Evolutionary conservation across 2,113 vertebrate species (phyloP).

Genomic region (Engraulis encrasicolus): DNA sequence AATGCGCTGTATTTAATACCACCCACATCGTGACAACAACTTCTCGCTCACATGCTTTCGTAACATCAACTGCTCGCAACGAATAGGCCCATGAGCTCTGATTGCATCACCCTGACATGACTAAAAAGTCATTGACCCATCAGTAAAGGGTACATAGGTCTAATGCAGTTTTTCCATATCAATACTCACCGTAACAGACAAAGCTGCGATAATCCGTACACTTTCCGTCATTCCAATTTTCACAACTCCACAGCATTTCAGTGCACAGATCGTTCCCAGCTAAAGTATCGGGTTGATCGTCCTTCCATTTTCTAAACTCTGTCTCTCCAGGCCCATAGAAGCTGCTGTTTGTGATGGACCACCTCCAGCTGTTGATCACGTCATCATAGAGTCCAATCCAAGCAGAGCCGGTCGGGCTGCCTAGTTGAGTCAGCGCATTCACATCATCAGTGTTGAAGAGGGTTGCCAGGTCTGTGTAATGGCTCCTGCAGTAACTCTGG

Average conservation of each 20-base stretch:
- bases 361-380: conserved; percentile 8
- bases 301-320: conserved; percentile 25
- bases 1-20: no score
- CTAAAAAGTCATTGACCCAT: no score
- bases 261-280: background rate
- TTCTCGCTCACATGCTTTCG: no score
- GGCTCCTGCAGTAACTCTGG: conserved; percentile 12
- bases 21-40: no score
- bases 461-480: conserved; percentile 1
- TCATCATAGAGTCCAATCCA: background rate
- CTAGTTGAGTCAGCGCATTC: background rate
- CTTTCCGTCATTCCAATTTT: background rate
- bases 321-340: conserved; percentile 27
- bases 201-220: background rate
- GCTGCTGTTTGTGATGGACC: conserved; percentile 20
- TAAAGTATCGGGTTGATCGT: background rate
- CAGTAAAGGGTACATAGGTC: no score
- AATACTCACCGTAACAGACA: conserved; percentile 31
- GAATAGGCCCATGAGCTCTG: no score
- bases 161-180: no score
- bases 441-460: background rate
- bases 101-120: background rate
- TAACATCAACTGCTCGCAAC: no score
- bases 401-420: background rate
- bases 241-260: background rate